phyloP scores from a whole-genome alignment of 1,140 invertebrate species.

The Solenopsis invicta region DNA sequence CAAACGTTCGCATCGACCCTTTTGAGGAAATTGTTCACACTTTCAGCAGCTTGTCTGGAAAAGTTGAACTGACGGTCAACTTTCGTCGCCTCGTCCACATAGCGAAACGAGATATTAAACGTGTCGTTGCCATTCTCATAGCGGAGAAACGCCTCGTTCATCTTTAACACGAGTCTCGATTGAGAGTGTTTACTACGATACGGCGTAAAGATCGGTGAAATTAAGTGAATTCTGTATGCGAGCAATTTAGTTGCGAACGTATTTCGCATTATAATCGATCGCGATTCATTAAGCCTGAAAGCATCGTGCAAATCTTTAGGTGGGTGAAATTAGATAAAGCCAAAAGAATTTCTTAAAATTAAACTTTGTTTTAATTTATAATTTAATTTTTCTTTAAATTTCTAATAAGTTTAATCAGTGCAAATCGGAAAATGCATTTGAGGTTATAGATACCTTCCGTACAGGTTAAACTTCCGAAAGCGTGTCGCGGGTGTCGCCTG shows the following conservation, averaged over 20 bases:
- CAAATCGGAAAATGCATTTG: neutral
- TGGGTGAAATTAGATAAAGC: neutral
- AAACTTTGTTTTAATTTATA: neutral
- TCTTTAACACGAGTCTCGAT: constrained; percentile 76
- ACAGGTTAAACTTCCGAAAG: too few relatives aligned
- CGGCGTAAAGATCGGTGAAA: neutral
- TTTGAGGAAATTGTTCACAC: constrained; percentile 87
- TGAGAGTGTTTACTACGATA: constrained; percentile 16
- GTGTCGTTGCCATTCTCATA: constrained; percentile 82
- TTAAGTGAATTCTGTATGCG: neutral
- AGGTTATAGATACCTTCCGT: neutral
- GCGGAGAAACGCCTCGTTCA: constrained; percentile 87
- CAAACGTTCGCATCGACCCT: constrained; percentile 89
- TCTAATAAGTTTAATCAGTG: neutral
- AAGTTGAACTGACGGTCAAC: constrained; percentile 91
- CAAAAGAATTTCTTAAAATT: neutral
- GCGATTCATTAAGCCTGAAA: neutral
- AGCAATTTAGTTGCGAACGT: neutral
- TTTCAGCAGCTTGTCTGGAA: constrained; percentile 88
- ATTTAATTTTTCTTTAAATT: neutral
- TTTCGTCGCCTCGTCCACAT: constrained; percentile 82
- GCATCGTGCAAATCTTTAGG: neutral
- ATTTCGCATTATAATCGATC: constrained; percentile 39
- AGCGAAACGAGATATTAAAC: constrained; percentile 87
- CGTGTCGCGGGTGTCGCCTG: too few relatives aligned